A percentile compares a stretch with the other conserved stretches of the same genome.
phyloP scores from a whole-genome alignment of 2,797 vertebrate genomes.

The Chiloscyllium punctatum region DNA sequence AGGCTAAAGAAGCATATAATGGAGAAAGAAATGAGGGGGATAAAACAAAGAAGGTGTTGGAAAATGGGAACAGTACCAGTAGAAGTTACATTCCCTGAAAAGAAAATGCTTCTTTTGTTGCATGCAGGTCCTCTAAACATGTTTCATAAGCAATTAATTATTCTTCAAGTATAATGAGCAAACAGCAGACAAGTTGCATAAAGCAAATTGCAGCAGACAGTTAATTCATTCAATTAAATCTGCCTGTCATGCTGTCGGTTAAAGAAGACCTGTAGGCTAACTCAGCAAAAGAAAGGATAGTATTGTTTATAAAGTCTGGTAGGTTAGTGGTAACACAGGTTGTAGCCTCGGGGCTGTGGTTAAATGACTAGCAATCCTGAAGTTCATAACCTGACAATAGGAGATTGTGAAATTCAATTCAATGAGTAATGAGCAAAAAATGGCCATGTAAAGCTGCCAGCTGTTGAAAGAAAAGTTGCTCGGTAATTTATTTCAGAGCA shows the following conservation, averaged over 20 bases:
- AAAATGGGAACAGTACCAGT: not conserved
- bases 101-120: not conserved
- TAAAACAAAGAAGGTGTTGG: not conserved
- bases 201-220: not conserved
- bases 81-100: not conserved
- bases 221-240: not conserved
- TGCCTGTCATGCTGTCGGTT: not conserved
- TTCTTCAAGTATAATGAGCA: too few relatives aligned
- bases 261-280: not conserved
- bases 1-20: not conserved
- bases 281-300: not conserved
- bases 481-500: not conserved
- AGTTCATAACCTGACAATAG: not conserved
- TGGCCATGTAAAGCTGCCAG: not conserved
- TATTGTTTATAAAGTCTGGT: not conserved
- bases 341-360: not conserved
- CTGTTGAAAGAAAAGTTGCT: not conserved
- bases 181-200: not conserved
- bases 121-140: not conserved
- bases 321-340: not conserved
- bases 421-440: not conserved
- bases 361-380: not conserved
- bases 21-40: not conserved
- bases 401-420: not conserved
- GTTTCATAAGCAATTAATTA: not conserved